Base-by-base conservation (phyloP, 2,888 invertebrate genomes). In the Tinea semifulvella region DNA sequence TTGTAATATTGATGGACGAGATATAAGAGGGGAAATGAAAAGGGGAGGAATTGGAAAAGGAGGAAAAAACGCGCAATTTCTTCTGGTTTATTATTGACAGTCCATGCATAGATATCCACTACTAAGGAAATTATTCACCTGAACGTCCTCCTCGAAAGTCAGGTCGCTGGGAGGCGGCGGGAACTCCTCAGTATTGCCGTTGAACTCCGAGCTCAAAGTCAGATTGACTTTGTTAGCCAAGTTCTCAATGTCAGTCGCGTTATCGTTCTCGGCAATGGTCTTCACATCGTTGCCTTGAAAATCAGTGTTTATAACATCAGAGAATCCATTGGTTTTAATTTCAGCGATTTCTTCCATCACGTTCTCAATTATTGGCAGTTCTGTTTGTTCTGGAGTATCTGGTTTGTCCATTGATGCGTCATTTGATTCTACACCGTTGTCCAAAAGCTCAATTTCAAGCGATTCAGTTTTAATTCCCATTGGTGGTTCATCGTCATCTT, bases 111-210 rank as follows among this genome's bases (percentile, higher is more conserved):
- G 17, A 77, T 69, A 67, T 61, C 60, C 63, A 60, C 67, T 72
- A 69, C 68, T 72, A 68, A 75, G 68, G 62, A 62, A 68, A 68
- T 72, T 76, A 76, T 64, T 77, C 77, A 80, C 79, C 79, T 80
- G 79, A 51, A 49, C 45, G 48, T 48, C 46, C 43, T 51, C 45
- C 46, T 44, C 48, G 31, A 50, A 52, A 47, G 52, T 47, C 18
- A 52, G 55, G 45, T 56, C 58, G 52, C 53, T 51, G 48, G 59
- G 57, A 51, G 59, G 61, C 55, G 53, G 51, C 49, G 60, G 56
- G 53, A 56, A 56, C 43, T 55, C 56, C 46, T 43, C 36, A 47
- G 48, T 20, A 40, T 58, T 61, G 18, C 67, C 71, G 52, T 71
- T 71, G 55, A 61, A 66, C 47, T 65, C 64, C n/a, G n/a, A n/a